A percentile compares a stretch with the other conserved stretches of the same genome.
Evolutionary conservation across 2,113 vertebrate genomes (phyloP).

Genomic region (Ammospiza caudacuta): DNA sequence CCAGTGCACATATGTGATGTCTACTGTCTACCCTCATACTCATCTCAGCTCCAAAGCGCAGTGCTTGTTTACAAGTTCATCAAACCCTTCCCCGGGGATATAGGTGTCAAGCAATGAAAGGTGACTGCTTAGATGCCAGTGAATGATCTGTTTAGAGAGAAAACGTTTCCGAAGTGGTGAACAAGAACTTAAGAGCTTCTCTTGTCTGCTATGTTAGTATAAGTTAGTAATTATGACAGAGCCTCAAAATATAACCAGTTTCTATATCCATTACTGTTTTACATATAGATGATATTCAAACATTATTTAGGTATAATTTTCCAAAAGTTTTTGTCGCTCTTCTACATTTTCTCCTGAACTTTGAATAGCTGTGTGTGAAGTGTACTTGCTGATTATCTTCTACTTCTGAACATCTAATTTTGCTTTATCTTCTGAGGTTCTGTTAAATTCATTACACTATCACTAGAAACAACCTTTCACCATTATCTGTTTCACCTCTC

Average conservation of each 20-base stretch:
- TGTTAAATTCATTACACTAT: background rate
- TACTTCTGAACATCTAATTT: background rate
- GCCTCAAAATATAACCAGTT: background rate
- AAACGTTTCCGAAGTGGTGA: background rate
- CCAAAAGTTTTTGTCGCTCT: background rate
- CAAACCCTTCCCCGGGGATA: conserved; percentile 43
- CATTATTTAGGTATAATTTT: background rate
- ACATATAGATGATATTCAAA: background rate
- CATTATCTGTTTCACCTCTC: background rate
- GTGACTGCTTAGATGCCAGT: conserved; percentile 42
- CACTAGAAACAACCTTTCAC: background rate
- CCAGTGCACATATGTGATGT: conserved; percentile 15
- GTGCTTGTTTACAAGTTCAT: conserved; percentile 66
- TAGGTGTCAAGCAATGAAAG: conserved; percentile 58
- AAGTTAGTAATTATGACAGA: background rate
- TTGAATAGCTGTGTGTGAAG: background rate
- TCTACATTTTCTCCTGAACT: background rate
- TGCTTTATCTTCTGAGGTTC: background rate
- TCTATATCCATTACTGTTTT: background rate
- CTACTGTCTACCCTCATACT: conserved; percentile 52
- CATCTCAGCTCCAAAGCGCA: conserved; percentile 27
- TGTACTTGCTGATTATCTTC: background rate
- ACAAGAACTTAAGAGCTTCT: background rate
- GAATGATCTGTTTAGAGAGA: conserved; percentile 27
- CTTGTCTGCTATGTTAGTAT: background rate